These are phyloP conservation scores for Merops nubicus DNA, from an alignment of 2,113 vertebrate species.

Conservation along the genomic window DNA sequence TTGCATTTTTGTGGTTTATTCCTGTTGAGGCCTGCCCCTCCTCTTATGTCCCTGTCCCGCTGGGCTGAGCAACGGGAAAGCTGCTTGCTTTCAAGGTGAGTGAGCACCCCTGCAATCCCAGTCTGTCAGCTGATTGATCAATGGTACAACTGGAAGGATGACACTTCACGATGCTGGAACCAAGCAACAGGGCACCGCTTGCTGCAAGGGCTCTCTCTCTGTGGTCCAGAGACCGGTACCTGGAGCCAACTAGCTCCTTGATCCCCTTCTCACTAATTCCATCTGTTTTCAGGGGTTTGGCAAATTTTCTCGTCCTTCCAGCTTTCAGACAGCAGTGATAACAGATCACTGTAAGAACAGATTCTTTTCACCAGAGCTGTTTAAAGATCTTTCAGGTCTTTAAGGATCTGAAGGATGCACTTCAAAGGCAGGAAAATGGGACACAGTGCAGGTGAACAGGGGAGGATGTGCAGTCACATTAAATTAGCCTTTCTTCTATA, in stretches of 20 bases:
- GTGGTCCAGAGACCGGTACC: neutral
- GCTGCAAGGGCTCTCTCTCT: neutral
- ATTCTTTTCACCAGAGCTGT: neutral
- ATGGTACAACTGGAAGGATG: neutral
- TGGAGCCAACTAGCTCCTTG: neutral
- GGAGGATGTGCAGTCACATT: neutral
- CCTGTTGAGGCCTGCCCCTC: neutral
- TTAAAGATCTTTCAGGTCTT: neutral
- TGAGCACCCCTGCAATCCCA: neutral
- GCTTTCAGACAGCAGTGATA: neutral
- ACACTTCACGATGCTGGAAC: neutral
- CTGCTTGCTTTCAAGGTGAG: neutral
- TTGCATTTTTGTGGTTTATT: neutral
- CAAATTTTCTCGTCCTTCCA: neutral
- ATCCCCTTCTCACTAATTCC: neutral
- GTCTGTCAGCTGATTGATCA: neutral
- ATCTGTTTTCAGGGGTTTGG: neutral
- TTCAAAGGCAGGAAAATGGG: neutral
- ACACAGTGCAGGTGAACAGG: neutral
- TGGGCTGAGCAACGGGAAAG: neutral
- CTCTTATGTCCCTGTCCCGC: rapidly evolving
- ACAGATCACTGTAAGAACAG: neutral
- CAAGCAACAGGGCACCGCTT: neutral
- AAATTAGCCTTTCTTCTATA: neutral
- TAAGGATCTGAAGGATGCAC: neutral